Evolutionary conservation across 1,140 invertebrate species (phyloP), one percentile per base, ranked within the genome.

Genomic region (Drosophila gunungcola): DNA sequence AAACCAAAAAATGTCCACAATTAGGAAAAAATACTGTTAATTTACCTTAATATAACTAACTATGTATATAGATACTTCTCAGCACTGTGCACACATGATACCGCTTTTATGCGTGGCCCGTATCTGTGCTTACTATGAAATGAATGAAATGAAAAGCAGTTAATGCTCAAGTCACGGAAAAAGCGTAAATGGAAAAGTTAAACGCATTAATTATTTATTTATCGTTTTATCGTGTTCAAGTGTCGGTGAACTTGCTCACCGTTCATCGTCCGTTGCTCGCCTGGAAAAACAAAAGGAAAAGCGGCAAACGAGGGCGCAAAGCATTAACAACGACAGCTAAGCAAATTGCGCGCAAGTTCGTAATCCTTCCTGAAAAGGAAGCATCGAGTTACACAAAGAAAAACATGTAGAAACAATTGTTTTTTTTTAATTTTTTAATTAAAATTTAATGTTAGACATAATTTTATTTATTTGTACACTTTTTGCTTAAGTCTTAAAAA

Each of bases 161-260:
- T 89, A 88, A 84, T 89, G 80, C 85, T 88, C 83, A 84, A 89
- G 80, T 91, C 89, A 91, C 80, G 88, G 88, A 84, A 91, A 88
- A 91, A 91, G 80, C 83, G 88, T 81, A 91, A 91, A 91, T 88
- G 88, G 80, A 91, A 81, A 88, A 89, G 83, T 89, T 91, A 81
- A 91, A 81, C 76, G 77, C 82, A 91, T 91, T 91, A 91, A 89
- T 91, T 91, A 91, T 91, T 91, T 81, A 91, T 91, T 90, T 90
- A 90, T 90, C 78, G 82, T 81, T 88, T 90, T 91, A 91, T 77
- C 77, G 82, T 89, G 76, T 75, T 82, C 74, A 90, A 91, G 82
- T 82, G 85, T 90, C 85, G 86, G 69, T 90, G 86, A 90, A 90
- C 85, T 77, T 75, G 79, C 48, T 45, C 60, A 60, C 63, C 64